Percentiles rank a stretch among this genome's conserved stretches.
Evolutionary conservation across 2,888 invertebrate species (phyloP).

Genomic region (Lycaena phlaeas): DNA sequence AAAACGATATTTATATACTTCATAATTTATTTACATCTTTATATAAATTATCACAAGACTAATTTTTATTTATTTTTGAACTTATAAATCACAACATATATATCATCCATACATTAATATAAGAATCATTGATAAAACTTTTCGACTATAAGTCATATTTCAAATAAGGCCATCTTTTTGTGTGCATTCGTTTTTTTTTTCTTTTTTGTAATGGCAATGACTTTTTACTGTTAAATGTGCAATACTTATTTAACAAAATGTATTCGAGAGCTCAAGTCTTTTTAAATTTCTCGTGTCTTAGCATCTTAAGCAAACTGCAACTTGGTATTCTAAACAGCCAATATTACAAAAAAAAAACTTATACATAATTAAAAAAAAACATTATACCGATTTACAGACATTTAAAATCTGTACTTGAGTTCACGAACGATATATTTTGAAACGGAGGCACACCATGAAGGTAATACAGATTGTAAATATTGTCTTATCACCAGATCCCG

Average conservation of each 20-base stretch:
- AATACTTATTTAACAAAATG: slow-evolving; percentile 28
- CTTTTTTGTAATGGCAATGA: no score
- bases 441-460: slow-evolving; percentile 44
- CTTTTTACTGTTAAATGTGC: no score
- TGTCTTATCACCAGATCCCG: slow-evolving; percentile 43
- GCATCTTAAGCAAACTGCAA: no score
- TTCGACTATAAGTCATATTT: slow-evolving; percentile 33
- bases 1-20: slow-evolving; percentile 46
- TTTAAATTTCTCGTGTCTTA: no score
- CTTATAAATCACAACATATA: slow-evolving; percentile 69
- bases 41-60: slow-evolving; percentile 73
- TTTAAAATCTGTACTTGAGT: slow-evolving; percentile 14
- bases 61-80: slow-evolving; percentile 63
- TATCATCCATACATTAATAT: slow-evolving; percentile 51
- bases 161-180: slow-evolving; percentile 58
- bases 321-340: no score
- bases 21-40: slow-evolving; percentile 68
- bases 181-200: no score
- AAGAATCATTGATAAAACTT: slow-evolving; percentile 57
- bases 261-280: slow-evolving; percentile 8
- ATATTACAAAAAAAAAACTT: no score
- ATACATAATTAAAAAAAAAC: no score
- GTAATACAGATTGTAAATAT: slow-evolving; percentile 38
- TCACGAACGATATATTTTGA: slow-evolving; percentile 13
- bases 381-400: no score